A percentile compares a stretch with the other conserved stretches of the same genome.
These are phyloP conservation scores for Epirrita christyi DNA, from an alignment of 2,888 invertebrate species.

Conservation along the genomic window DNA sequence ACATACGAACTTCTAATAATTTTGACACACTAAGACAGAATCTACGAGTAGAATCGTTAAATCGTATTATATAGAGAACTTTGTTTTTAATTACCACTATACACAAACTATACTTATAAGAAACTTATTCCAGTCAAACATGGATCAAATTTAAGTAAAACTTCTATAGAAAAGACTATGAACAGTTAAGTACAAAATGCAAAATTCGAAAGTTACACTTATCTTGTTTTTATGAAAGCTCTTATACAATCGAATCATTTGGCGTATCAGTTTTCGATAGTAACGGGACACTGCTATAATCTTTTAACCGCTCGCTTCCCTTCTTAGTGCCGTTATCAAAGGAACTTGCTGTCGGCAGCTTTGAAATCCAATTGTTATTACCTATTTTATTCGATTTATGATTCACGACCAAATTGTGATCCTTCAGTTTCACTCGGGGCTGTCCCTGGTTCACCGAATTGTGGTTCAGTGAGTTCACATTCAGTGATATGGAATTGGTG, in stretches of 20 bases:
- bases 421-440: constrained; percentile 75
- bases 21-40: background rate
- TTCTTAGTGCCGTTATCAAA: constrained; percentile 74
- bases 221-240: constrained; percentile 32
- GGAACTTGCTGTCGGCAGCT: constrained; percentile 74
- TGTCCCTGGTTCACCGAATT: constrained; percentile 63
- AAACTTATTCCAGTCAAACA: constrained; percentile 31
- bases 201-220: constrained; percentile 34
- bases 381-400: constrained; percentile 73
- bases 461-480: constrained; percentile 71
- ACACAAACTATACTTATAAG: constrained; percentile 2
- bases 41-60: background rate
- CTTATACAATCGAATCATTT: constrained; percentile 75
- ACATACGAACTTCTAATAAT: no score
- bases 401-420: constrained; percentile 43
- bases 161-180: constrained; percentile 25
- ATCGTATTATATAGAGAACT: background rate
- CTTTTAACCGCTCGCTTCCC: constrained; percentile 67
- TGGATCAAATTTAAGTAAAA: constrained; percentile 17
- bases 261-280: constrained; percentile 73
- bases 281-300: constrained; percentile 79
- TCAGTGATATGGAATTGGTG: constrained; percentile 70
- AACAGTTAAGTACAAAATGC: constrained; percentile 35
- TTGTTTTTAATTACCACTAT: constrained; percentile 10
- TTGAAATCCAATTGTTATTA: constrained; percentile 81